Conservation (phyloP, 2,113 vertebrate species). For the Malurus cyaneus region DNA sequence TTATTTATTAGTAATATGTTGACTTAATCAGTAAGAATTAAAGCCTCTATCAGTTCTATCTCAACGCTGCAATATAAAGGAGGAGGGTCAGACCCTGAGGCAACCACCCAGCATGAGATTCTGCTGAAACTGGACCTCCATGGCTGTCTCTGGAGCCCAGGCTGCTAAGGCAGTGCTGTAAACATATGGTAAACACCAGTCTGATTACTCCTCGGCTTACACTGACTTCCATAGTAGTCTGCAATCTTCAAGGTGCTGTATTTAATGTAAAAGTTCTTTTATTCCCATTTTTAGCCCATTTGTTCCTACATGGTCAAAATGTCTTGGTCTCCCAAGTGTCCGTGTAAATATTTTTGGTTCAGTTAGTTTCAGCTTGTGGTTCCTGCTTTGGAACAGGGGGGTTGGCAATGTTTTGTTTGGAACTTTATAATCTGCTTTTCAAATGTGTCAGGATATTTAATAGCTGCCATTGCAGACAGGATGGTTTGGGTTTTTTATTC, state of each 20-base stretch:
- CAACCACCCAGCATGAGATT: not conserved
- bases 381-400: fast-evolving
- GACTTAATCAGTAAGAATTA: not conserved
- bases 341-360: not conserved
- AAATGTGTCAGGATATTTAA: not conserved
- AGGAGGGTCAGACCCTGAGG: not conserved
- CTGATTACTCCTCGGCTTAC: not conserved
- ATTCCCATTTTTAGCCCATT: not conserved
- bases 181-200: not conserved
- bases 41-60: not conserved
- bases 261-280: not conserved
- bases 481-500: not conserved
- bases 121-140: not conserved
- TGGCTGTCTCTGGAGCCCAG: not conserved
- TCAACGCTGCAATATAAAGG: not conserved
- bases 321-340: fast-evolving
- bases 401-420: not conserved
- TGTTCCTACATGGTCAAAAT: not conserved
- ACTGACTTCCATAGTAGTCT: not conserved
- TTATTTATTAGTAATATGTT: not conserved
- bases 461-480: not conserved
- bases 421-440: not conserved
- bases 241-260: not conserved
- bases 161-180: not conserved
- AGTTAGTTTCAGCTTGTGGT: not conserved